Base-by-base conservation (phyloP, 2,888 invertebrate species). In the Drosophila basisetae region DNA sequence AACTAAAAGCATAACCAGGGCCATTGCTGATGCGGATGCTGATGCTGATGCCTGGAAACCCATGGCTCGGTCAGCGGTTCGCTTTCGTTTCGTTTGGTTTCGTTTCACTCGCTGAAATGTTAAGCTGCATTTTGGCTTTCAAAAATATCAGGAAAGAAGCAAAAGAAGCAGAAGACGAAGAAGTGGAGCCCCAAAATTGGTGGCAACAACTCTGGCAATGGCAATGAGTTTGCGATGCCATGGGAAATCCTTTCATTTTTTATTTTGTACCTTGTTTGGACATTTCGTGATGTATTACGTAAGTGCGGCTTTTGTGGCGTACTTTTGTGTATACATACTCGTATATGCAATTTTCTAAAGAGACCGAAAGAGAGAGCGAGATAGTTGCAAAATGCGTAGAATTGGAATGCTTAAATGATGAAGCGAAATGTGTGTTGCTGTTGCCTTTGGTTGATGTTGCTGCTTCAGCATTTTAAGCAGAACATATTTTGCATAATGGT, bases 201-300 rank as follows among this genome's bases (percentile, higher is more conserved):
- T 7, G 25, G 25, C 13, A 41, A 52, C 47, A 59, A 70, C 41
- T 18, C 13, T 68, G 80, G 80, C 77, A 77, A 68, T 83, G 73
- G 69, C 80, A 87, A 73, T 86, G 73, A 78, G 80, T 77, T 74
- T 58, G 61, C 68, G 28, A 39, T 66, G 74, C 78, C 68, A 74
- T 73, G 82, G 63, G 87, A 47, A 85, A 90, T 88, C 85, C 90
- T 85, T 85, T 47, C 47, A 47, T 47, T 47, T 47, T 47, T 47
- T 7, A 11, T 41, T n/a, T 47, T 90, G 88, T 85, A 85, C 83
- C 85, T 90, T 88, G 83, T 83, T 90, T 88, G 85, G 85, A 85
- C 90, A 90, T 85, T 85, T 88, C 88, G 85, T 85, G 90, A 85
- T 90, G 85, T 85, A 90, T 85, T 90, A 90, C 88, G 90, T 90